A percentile compares a stretch with the other conserved stretches of the same genome.
Evolutionary conservation across 30 jellyfish, hydroid and myxozoan species (phyloP).

Genomic region (Clytia hemisphaerica): DNA sequence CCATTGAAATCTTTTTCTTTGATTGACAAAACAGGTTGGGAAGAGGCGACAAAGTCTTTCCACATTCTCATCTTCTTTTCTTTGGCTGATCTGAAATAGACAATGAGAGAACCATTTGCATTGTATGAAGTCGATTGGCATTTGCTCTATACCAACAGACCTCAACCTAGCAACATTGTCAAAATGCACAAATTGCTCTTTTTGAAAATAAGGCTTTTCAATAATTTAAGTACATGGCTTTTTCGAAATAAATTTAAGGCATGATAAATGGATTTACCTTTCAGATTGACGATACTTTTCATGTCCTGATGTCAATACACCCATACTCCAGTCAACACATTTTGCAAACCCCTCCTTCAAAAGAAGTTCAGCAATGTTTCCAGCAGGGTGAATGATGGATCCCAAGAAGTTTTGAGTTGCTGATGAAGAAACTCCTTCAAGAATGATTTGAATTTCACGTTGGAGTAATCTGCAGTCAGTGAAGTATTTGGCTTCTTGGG

Average conservation of each 20-base stretch:
- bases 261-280: constrained; percentile 24
- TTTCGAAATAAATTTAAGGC: too few species aligned
- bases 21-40: constrained; percentile 29
- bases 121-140: too few species aligned
- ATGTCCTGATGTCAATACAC: constrained; percentile 66
- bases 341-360: constrained; percentile 79
- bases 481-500: constrained; percentile 80
- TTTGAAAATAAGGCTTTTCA: too few species aligned
- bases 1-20: constrained; percentile 68
- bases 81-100: constrained; percentile 50
- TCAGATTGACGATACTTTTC: constrained; percentile 83
- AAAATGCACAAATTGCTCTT: too few species aligned
- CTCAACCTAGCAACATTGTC: too few species aligned
- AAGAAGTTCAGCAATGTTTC: constrained; percentile 79
- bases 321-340: constrained; percentile 95
- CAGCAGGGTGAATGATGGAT: constrained; percentile 79
- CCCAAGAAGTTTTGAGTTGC: constrained; percentile 83
- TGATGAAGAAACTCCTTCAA: constrained; percentile 93
- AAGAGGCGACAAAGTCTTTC: constrained; percentile 59
- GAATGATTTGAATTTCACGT: constrained; percentile 64
- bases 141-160: too few species aligned
- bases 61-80: constrained; percentile 66
- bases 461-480: constrained; percentile 85
- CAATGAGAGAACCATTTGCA: too few species aligned
- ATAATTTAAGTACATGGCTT: too few species aligned